A percentile compares a stretch with the other conserved stretches of the same genome.
These are phyloP conservation scores for Peromyscus eremicus DNA, from an alignment of 2,797 vertebrate genomes.

Conservation along the genomic window DNA sequence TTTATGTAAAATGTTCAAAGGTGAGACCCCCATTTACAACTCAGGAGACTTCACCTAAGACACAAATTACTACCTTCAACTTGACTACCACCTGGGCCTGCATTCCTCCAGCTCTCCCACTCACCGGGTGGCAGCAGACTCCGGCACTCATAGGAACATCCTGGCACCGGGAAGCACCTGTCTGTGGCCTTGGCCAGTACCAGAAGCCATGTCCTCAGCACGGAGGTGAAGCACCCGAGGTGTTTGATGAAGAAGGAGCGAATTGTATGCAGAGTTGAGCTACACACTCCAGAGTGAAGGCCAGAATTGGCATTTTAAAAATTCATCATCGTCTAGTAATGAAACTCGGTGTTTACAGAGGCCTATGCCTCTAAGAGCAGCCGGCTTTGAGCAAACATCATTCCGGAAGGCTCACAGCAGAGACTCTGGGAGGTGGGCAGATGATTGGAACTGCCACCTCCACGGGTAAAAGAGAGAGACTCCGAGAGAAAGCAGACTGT, in stretches of 20 bases:
- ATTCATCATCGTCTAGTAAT: slow-evolving; percentile 78
- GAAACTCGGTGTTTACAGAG: slow-evolving; percentile 75
- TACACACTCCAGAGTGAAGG: slow-evolving; percentile 43
- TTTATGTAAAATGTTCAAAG: background rate
- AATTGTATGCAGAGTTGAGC: slow-evolving; percentile 12
- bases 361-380: background rate
- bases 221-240: background rate
- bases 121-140: background rate
- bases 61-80: background rate
- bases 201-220: background rate
- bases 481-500: background rate
- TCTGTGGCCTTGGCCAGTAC: background rate
- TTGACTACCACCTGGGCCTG: background rate
- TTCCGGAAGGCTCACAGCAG: slow-evolving; percentile 39
- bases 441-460: background rate
- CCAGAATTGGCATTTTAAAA: slow-evolving; percentile 76
- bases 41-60: background rate
- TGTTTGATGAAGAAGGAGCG: background rate
- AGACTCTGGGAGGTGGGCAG: background rate
- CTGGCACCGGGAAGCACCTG: background rate
- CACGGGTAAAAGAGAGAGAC: background rate
- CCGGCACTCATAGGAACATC: background rate
- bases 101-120: background rate
- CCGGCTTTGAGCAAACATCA: slow-evolving; percentile 70
- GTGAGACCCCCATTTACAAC: background rate